phyloP scores from a whole-genome alignment of 2,797 vertebrate species.

The Ptychobarbus kaznakovi region DNA sequence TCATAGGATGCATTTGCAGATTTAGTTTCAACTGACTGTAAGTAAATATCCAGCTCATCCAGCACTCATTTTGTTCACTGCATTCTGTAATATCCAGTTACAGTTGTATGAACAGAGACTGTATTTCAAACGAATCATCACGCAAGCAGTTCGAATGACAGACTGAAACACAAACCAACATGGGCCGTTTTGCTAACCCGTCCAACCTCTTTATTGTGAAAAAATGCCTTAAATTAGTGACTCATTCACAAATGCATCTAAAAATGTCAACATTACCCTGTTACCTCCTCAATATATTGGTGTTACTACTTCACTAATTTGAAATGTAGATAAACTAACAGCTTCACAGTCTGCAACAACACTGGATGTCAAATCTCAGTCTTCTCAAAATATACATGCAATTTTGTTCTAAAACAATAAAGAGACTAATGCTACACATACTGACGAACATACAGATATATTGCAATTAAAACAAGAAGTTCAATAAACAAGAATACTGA shows the following conservation, averaged over 20 bases:
- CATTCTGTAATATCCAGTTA: not conserved
- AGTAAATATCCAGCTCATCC: constrained; percentile 21
- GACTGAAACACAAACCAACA: not conserved
- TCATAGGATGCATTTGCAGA: constrained; percentile 2
- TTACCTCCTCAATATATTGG: not conserved
- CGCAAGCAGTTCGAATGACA: not conserved
- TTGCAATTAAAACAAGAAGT: not conserved
- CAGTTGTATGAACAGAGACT: not conserved
- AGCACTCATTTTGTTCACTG: not conserved
- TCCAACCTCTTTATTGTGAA: not conserved
- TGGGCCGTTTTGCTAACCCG: not conserved
- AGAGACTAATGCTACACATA: not conserved
- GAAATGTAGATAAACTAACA: not conserved
- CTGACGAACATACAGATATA: not conserved
- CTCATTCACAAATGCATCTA: not conserved
- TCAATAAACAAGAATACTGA: not conserved
- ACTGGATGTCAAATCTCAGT: not conserved
- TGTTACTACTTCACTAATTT: not conserved
- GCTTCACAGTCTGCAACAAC: not conserved
- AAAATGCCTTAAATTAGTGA: not conserved
- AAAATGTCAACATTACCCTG: not conserved
- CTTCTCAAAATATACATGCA: not conserved
- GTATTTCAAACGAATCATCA: not conserved
- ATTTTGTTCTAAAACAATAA: not conserved
- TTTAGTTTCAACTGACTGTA: constrained; percentile 12